Evolutionary conservation across 2,113 vertebrate genomes (phyloP), one percentile per base, ranked within the genome.

Genomic region (sheep (Ovis aries)): DNA sequence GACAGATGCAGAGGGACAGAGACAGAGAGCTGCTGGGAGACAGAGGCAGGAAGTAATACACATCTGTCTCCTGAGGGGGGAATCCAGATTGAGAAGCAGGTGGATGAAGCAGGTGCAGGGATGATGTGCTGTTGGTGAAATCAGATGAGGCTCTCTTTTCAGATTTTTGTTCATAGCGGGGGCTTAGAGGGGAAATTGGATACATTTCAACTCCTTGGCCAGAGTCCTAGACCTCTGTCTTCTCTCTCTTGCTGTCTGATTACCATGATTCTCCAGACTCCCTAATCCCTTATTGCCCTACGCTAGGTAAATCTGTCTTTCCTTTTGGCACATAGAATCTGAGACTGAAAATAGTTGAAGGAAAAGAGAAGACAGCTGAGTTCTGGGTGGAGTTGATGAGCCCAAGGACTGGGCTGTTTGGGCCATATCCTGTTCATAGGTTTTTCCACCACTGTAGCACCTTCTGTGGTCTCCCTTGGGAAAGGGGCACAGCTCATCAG

Each of bases 301-400:
- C 6, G 11, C 55, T 95, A 89, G 90, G 11, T 50, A 83, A 89
- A n/a, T 78, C 21, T 91, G 7, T 86, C 29, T 98, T 92, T 97
- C 21, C 50, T 94, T 97, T 96, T 89, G 92, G 50, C 45, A 97
- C 67, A 59, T 71, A 89, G 84, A 92, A 15, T 88, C 57, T 82
- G 83, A 94, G 62, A 85, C 52, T 85, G 93, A 96, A 90, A 89
- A 52, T 95, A 77, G n/a, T 21, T 84, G 74, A 95, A 98, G 92
- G 71, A 85, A 93, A 93, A 80, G 36, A 83, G 27, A 50, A 96
- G 71, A 62, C 50, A 84, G 14, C 5, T 90, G 87, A 84, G 80
- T 92, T 36, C 90, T 64, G 31, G 29, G 74, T 80, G 55, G 19
- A 92, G 23, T 21, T 71, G 81, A 74, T 90, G 60, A 94, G 90